Percentiles rank a stretch among this genome's conserved stretches.
Evolutionary conservation across 2,113 vertebrate species (phyloP).

Genomic region (Ploceus nigricollis): DNA sequence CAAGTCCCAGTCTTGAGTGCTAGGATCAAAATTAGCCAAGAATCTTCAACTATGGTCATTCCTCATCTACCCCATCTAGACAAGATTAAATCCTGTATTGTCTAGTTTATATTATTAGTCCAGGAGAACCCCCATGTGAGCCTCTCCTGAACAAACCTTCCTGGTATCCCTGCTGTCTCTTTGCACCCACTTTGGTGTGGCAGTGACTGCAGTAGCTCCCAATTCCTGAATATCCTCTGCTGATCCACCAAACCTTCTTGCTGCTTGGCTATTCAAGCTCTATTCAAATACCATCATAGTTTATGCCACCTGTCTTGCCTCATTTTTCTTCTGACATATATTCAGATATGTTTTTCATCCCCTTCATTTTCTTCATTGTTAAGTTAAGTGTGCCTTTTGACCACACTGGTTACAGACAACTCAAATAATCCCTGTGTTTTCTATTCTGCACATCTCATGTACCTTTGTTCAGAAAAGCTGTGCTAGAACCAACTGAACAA

Average conservation of each 20-base stretch:
- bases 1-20: background rate
- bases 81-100: background rate
- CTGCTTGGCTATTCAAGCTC: background rate
- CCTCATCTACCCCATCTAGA: fast-evolving
- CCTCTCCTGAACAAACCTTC: background rate
- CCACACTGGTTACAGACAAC: background rate
- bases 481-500: background rate
- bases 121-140: fast-evolving
- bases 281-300: background rate
- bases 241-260: background rate
- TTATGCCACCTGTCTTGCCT: background rate
- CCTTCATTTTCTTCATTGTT: background rate
- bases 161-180: background rate
- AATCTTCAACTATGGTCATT: background rate
- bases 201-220: background rate
- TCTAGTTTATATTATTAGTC: background rate
- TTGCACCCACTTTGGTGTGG: background rate
- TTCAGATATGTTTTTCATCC: background rate
- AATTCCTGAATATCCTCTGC: background rate
- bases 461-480: background rate
- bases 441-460: background rate
- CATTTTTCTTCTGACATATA: background rate
- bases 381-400: background rate
- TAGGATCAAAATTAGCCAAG: background rate
- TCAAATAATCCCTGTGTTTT: background rate